phyloP scores from a whole-genome alignment of 2,797 vertebrate genomes.

The Discoglossus pictus region DNA sequence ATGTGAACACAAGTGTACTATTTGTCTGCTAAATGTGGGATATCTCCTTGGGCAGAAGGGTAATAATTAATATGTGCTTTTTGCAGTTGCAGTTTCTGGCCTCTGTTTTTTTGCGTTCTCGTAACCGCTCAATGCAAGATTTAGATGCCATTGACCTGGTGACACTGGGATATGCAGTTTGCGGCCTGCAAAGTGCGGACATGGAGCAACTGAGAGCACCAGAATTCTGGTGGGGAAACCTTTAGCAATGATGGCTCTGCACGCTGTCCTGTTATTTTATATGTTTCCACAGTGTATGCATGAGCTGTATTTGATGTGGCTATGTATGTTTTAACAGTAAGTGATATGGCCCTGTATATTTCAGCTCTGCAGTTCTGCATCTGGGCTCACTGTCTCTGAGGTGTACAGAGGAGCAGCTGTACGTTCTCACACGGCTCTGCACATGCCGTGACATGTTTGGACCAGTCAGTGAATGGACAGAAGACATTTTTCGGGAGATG shows the following conservation, averaged over 20 bases:
- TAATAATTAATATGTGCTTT: no score
- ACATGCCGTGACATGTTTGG: constrained; percentile 22
- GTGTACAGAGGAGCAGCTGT: constrained; percentile 28
- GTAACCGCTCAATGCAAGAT: not conserved
- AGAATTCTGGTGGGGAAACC: constrained; percentile 34
- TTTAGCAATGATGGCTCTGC: not conserved
- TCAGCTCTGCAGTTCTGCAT: constrained; percentile 32
- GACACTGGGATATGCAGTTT: constrained; percentile 29
- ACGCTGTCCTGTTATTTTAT: not conserved
- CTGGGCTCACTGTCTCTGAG: constrained; percentile 28
- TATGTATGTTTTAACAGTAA: no score
- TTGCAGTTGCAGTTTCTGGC: constrained; percentile 17
- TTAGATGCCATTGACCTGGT: constrained; percentile 22
- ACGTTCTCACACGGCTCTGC: constrained; percentile 22
- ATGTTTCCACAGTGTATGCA: no score
- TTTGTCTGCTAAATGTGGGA: no score
- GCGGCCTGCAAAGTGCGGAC: constrained; percentile 22
- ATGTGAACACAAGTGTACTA: no score
- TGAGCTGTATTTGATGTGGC: no score
- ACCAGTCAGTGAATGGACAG: constrained; percentile 33
- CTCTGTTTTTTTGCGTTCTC: constrained; percentile 15
- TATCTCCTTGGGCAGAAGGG: no score
- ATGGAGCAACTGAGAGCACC: constrained; percentile 3
- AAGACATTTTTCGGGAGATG: constrained; percentile 40
- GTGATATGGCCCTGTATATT: not conserved